Evolutionary conservation across 2,888 invertebrate genomes (phyloP).

Genomic region (Didymodactylos carnosus): DNA sequence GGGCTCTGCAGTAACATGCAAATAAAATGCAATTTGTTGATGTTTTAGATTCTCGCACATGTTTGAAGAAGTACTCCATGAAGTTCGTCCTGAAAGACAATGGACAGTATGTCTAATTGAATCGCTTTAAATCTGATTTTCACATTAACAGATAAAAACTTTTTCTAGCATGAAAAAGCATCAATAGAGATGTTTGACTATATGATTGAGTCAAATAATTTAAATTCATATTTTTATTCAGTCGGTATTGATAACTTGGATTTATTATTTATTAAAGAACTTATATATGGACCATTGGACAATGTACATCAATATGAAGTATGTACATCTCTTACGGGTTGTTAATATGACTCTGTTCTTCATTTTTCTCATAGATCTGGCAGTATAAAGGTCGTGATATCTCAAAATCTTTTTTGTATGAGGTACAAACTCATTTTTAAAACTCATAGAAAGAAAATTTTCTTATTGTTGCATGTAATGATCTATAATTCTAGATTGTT

Average conservation of each 20-base stretch:
- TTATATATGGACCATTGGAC: conserved; percentile 24
- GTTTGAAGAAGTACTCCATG: conserved; percentile 41
- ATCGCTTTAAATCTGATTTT: not conserved
- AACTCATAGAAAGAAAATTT: not conserved
- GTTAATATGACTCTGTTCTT: not conserved
- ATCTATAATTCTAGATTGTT: conserved; percentile 37
- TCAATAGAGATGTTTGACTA: conserved; percentile 37
- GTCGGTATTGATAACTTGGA: conserved; percentile 28
- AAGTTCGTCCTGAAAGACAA: conserved; percentile 18
- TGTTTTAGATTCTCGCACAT: conserved; percentile 48
- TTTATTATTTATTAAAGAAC: conserved; percentile 36
- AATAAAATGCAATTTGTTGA: not conserved
- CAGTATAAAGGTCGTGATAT: conserved; percentile 22
- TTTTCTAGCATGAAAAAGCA: conserved; percentile 38
- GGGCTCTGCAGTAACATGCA: not conserved
- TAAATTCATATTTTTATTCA: conserved; percentile 24
- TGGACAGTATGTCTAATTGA: conserved; percentile 21
- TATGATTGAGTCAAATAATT: conserved; percentile 32
- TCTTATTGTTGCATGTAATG: not conserved
- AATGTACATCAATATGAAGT: not conserved
- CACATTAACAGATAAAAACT: not conserved
- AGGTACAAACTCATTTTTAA: not conserved
- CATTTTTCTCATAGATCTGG: conserved; percentile 17
- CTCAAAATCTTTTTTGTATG: conserved; percentile 7
- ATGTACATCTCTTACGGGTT: not conserved